Conservation (phyloP, 2,113 vertebrate species). For the Gobius niger region DNA sequence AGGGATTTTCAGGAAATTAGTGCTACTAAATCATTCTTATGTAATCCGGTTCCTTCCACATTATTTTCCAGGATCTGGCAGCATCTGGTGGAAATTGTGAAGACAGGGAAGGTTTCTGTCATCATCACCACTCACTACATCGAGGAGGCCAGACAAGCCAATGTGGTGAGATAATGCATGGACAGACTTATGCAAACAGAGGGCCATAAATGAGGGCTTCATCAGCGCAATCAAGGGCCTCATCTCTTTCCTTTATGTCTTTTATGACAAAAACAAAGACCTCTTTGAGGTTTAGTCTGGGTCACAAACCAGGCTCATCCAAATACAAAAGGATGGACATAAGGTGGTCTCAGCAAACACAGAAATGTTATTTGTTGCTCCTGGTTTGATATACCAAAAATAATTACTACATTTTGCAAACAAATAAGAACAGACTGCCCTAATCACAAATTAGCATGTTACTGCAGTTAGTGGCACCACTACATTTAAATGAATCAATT, state of each 20-base stretch:
- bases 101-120: slow-evolving; percentile 75
- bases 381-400: too few species aligned
- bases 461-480: too few species aligned
- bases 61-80: slow-evolving; percentile 76
- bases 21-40: slow-evolving; percentile 11
- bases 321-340: neutral
- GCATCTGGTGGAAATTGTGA: slow-evolving; percentile 81
- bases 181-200: slow-evolving; percentile 1
- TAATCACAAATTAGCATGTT: too few species aligned
- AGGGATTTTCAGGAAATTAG: slow-evolving; percentile 18
- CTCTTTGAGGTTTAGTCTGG: slow-evolving; percentile 23
- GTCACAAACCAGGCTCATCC: neutral
- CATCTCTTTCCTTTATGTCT: slow-evolving; percentile 7
- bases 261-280: slow-evolving; percentile 26
- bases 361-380: too few species aligned
- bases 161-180: slow-evolving; percentile 69
- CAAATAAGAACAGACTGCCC: too few species aligned
- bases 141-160: slow-evolving; percentile 80
- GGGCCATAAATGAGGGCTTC: neutral
- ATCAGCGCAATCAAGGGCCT: slow-evolving; percentile 3
- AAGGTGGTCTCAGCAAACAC: neutral
- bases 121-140: slow-evolving; percentile 84
- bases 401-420: too few species aligned
- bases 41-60: slow-evolving; percentile 12
- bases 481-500: neutral